Evolutionary conservation across 1,140 invertebrate genomes (phyloP).

Genomic region (Ips typographus): DNA sequence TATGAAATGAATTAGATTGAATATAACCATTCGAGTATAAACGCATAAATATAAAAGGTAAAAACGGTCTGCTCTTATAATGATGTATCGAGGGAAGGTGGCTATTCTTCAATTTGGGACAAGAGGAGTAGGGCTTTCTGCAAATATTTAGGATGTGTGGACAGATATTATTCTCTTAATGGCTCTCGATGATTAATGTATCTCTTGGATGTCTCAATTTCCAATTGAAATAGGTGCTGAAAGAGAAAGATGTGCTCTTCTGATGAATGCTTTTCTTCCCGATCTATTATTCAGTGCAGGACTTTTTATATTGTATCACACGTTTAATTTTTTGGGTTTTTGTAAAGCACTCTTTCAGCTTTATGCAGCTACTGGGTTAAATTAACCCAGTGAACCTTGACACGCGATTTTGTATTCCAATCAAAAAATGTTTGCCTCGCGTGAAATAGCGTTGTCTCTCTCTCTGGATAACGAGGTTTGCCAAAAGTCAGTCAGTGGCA

Average conservation of each 20-base stretch:
- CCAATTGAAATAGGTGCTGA: background rate
- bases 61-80: constrained; percentile 26
- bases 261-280: no score
- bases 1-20: constrained; percentile 1
- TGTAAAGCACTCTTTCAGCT: no score
- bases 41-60: constrained; percentile 20
- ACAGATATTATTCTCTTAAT: constrained; percentile 36
- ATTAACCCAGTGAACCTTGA: constrained; percentile 31
- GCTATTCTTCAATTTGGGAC: constrained; percentile 25
- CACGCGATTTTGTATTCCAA: constrained; percentile 31
- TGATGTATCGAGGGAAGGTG: constrained; percentile 16
- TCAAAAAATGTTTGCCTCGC: constrained; percentile 32
- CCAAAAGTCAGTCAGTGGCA: constrained; percentile 30
- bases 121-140: constrained; percentile 30
- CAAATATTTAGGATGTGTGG: constrained; percentile 40
- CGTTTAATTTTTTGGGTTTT: no score
- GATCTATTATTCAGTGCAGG: no score
- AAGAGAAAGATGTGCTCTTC: no score
- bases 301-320: no score
- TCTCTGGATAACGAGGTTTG: constrained; percentile 33
- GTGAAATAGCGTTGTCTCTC: constrained; percentile 28
- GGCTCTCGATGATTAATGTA: constrained; percentile 35
- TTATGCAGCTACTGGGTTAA: constrained; percentile 3
- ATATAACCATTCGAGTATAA: constrained; percentile 11
- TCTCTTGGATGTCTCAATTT: background rate